phyloP scores from a whole-genome alignment of 1,140 invertebrate species.

The Zaprionus tsacasi region DNA sequence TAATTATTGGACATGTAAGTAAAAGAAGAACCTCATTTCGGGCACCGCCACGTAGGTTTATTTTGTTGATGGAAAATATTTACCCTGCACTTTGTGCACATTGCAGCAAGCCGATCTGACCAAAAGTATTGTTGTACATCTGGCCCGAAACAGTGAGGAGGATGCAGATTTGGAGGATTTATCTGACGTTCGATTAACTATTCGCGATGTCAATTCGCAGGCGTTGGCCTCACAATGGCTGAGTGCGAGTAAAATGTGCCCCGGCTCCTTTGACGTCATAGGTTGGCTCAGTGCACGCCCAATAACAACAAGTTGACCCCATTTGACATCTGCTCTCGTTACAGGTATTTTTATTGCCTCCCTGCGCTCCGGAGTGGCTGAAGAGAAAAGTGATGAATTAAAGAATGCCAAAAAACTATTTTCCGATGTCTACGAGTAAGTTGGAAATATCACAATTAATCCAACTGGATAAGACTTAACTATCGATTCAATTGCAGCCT shows the following conservation, averaged over 20 bases:
- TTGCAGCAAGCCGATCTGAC: constrained; percentile 68
- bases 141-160: constrained; percentile 77
- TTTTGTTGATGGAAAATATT: constrained; percentile 26
- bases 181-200: constrained; percentile 44
- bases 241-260: constrained; percentile 80
- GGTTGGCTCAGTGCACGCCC: constrained; percentile 46
- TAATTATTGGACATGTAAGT: constrained; percentile 80
- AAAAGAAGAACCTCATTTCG: not conserved
- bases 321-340: not conserved
- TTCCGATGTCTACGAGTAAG: constrained; percentile 75
- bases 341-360: constrained; percentile 73
- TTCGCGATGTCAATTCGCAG: constrained; percentile 71
- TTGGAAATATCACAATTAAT: not conserved
- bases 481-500: constrained; percentile 28
- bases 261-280: constrained; percentile 80
- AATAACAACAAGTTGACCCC: constrained; percentile 1
- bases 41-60: constrained; percentile 64
- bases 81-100: not conserved
- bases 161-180: constrained; percentile 69
- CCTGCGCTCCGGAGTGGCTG: constrained; percentile 48
- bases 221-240: constrained; percentile 78
- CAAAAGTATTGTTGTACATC: constrained; percentile 74
- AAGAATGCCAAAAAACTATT: constrained; percentile 77
- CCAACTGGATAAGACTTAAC: not conserved
- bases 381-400: constrained; percentile 62